Evolutionary conservation across 2,113 vertebrate species (phyloP).

Genomic region (Sturnira hondurensis): DNA sequence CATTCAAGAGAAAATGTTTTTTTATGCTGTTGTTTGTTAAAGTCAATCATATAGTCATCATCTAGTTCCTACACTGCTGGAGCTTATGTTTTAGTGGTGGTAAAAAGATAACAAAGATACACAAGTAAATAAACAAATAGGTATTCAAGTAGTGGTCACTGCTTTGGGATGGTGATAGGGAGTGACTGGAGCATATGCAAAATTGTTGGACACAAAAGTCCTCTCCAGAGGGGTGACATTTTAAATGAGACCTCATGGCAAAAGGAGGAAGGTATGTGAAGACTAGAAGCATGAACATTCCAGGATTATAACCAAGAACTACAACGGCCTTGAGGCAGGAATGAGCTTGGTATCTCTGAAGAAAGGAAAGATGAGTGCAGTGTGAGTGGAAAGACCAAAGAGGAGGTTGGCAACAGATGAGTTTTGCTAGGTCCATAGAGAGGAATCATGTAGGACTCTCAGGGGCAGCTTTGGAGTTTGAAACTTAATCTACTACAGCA

Average conservation of each 20-base stretch:
- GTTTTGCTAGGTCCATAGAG: neutral
- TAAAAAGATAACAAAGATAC: neutral
- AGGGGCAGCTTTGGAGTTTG: neutral
- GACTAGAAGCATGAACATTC: neutral
- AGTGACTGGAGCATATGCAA: neutral
- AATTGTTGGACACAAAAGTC: neutral
- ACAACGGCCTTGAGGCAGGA: neutral
- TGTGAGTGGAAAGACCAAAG: neutral
- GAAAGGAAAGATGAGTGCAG: neutral
- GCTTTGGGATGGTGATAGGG: neutral
- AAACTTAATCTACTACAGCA: neutral
- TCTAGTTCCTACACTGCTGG: neutral
- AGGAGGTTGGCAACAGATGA: neutral
- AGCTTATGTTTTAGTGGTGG: neutral
- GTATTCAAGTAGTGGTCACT: neutral
- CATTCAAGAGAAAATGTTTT: neutral
- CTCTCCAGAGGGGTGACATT: neutral
- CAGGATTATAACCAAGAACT: neutral
- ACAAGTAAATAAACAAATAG: neutral
- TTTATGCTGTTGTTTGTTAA: neutral
- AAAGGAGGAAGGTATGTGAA: neutral
- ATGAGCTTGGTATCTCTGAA: neutral
- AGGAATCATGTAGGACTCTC: neutral
- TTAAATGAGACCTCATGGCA: neutral
- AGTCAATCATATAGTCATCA: neutral